Conservation (phyloP, 2,113 vertebrate genomes). For the Acanthisitta chloris region DNA sequence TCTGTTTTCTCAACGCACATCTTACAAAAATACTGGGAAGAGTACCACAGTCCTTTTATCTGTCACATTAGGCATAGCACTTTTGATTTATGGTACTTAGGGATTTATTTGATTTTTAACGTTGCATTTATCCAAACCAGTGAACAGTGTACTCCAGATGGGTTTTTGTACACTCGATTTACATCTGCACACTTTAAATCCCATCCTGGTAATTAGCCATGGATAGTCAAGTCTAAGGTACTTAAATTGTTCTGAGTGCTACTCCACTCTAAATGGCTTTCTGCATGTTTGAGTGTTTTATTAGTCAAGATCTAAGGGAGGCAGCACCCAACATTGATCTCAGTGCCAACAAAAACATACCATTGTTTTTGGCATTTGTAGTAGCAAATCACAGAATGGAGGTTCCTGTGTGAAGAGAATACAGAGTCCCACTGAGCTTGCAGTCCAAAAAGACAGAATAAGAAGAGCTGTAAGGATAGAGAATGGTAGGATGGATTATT, state of each 20-base stretch:
- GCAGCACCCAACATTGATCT: neutral
- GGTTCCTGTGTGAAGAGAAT: neutral
- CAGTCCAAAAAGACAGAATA: neutral
- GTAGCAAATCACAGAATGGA: neutral
- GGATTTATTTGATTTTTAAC: conserved; percentile 34
- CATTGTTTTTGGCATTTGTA: neutral
- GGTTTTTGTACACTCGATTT: neutral
- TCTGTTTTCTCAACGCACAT: neutral
- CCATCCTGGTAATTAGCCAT: conserved; percentile 6
- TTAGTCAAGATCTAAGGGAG: neutral
- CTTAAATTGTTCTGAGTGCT: neutral
- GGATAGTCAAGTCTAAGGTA: neutral
- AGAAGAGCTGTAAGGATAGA: neutral
- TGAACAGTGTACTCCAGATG: conserved; percentile 22
- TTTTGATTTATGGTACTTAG: neutral
- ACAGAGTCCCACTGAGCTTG: neutral
- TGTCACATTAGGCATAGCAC: neutral
- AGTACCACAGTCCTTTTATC: neutral
- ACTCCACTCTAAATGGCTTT: neutral
- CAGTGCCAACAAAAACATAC: neutral
- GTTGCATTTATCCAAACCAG: neutral
- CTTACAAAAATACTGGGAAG: neutral
- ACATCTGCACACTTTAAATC: neutral
- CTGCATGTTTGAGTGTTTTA: neutral
- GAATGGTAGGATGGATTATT: neutral